Evolutionary conservation across 2,797 vertebrate species (phyloP).

Genomic region (Cygnus olor): DNA sequence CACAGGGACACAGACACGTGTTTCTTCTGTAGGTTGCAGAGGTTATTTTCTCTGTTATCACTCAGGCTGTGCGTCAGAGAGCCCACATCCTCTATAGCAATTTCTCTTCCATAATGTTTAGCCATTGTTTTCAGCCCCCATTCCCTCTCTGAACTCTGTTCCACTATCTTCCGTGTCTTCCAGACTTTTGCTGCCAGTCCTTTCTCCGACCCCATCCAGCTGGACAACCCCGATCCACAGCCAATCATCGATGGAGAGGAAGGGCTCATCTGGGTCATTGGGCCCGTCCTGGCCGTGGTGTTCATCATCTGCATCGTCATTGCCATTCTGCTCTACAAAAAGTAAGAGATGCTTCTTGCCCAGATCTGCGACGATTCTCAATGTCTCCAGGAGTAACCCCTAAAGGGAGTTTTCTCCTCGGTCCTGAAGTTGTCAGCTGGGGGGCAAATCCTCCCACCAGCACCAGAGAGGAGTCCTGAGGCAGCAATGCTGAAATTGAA

Average conservation of each 20-base stretch:
- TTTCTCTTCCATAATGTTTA: background rate
- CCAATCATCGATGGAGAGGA: slow-evolving; percentile 89
- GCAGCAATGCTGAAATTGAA: background rate
- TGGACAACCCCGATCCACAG: slow-evolving; percentile 86
- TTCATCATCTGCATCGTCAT: slow-evolving; percentile 98
- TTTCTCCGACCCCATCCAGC: slow-evolving; percentile 89
- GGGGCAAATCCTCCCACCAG: background rate
- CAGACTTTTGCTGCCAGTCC: slow-evolving; percentile 93
- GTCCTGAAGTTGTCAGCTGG: background rate
- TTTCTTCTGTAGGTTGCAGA: background rate
- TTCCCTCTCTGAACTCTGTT: background rate
- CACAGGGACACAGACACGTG: background rate
- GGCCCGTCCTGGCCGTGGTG: slow-evolving; percentile 92
- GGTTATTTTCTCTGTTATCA: background rate
- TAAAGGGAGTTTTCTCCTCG: background rate
- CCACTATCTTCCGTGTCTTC: background rate
- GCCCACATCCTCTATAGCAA: background rate
- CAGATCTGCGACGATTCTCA: accelerated
- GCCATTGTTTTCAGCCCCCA: background rate
- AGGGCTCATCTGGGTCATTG: slow-evolving; percentile 95
- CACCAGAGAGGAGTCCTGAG: background rate
- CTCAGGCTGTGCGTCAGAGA: background rate
- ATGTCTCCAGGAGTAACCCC: background rate
- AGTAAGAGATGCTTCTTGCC: slow-evolving; percentile 82
- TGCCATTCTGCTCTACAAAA: slow-evolving; percentile 95